Base-by-base conservation (phyloP, 2,888 invertebrate genomes). In the Leistus spinibarbis region DNA sequence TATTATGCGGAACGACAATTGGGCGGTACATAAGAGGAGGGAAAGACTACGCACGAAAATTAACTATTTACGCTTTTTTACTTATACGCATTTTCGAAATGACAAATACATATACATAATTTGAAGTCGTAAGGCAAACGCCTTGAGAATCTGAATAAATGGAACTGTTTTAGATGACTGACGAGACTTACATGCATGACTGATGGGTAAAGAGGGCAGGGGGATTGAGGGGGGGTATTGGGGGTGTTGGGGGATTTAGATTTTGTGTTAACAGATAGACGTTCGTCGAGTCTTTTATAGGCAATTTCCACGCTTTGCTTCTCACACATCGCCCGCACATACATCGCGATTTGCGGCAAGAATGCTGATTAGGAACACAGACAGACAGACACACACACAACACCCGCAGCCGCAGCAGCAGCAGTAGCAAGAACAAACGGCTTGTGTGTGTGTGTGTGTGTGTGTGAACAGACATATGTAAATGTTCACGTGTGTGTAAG, bases 291-390 rank as follows among this genome's bases (percentile, higher is more conserved):
- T 72, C 72, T 72, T 72, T 72, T 72, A 72, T 72, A 72, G 72
- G 72, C 72, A 72, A 72, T 72, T 72, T 72, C 72, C 72, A 72
- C 72, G 72, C 66, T 72, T 72, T 72, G 71, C 56, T 40, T 40
- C 40, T 40, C 40, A 40, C 40, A 40, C 40, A 40, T 40, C 24
- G 3, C 5, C 1, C 13, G 40, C 13, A 40, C 40, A 13, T 40
- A 40, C 40, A 40, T 19, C 19, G 60, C 60, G 60, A 60, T 60
- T 60, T 60, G 60, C 60, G 60, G 60, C 60, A 60, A 60, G 60
- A 60, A 60, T 60, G 60, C 60, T 60, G 60, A 60, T 60, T 60
- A 60, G 60, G 60, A 60, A 60, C 20, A 13, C 40, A 40, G 10
- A 40, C 40, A 40, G 7, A 13, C 40, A 40, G 4, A 40, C 1